Conservation (phyloP, 2,113 vertebrate genomes). For the Eclectus roratus region DNA sequence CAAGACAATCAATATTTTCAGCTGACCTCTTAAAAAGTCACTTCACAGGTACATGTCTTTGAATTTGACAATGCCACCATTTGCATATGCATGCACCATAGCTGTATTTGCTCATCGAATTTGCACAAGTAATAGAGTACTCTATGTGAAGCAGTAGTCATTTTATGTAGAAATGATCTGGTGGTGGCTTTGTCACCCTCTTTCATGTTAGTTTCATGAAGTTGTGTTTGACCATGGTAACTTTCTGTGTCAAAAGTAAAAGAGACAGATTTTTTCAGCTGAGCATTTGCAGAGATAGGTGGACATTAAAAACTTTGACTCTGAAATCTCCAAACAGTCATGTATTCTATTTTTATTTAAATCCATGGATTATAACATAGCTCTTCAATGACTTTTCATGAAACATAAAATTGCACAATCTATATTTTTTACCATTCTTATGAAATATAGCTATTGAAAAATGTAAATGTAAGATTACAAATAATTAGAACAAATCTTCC, state of each 20-base stretch:
- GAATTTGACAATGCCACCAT: neutral
- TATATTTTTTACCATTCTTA: neutral
- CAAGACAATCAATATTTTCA: neutral
- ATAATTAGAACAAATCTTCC: neutral
- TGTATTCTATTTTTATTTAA: neutral
- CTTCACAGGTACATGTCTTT: neutral
- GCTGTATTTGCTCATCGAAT: neutral
- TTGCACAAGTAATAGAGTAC: neutral
- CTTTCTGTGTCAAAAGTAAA: neutral
- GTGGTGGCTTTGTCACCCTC: neutral
- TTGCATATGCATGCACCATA: neutral
- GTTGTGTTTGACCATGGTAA: neutral
- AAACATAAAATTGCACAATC: neutral
- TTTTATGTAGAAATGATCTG: neutral
- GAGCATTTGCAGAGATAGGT: neutral
- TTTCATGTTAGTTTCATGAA: neutral
- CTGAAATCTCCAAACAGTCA: neutral
- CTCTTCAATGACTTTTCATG: neutral
- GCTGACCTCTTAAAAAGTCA: neutral
- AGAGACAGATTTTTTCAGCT: neutral
- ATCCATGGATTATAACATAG: neutral
- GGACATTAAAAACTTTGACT: neutral
- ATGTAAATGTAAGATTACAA: neutral
- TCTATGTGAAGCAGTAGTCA: neutral
- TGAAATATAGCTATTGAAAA: neutral